phyloP scores from a whole-genome alignment of 2,888 invertebrate genomes.

The Xylocampa areola region DNA sequence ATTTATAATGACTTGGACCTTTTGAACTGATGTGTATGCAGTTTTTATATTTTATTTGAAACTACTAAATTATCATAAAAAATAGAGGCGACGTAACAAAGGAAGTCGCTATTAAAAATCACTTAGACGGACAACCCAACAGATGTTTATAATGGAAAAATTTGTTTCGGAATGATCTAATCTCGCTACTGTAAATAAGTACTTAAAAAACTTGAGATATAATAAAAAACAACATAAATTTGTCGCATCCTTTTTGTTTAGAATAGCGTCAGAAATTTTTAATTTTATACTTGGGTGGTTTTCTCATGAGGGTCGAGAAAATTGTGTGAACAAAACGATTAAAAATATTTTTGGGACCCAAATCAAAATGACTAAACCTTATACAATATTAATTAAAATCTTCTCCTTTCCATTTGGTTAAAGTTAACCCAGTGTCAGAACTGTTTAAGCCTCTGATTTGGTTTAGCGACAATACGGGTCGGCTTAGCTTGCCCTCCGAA shows the following conservation, averaged over 20 bases:
- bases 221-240: conserved; percentile 21
- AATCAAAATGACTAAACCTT: background rate
- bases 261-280: conserved; percentile 23
- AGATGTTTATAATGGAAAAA: conserved; percentile 64
- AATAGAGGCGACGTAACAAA: conserved; percentile 66
- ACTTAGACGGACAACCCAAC: conserved; percentile 67
- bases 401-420: too few species aligned
- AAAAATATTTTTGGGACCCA: conserved; percentile 1
- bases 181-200: conserved; percentile 46
- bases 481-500: too few species aligned
- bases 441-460: too few species aligned
- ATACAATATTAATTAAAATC: background rate
- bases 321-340: conserved; percentile 13
- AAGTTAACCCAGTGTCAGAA: too few species aligned
- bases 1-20: conserved; percentile 55
- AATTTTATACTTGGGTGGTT: conserved; percentile 53
- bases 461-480: too few species aligned
- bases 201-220: conserved; percentile 25
- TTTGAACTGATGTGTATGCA: conserved; percentile 56
- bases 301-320: conserved; percentile 42
- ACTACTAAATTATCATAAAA: conserved; percentile 63
- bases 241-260: conserved; percentile 18
- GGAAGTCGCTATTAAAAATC: conserved; percentile 77
- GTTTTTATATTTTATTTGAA: conserved; percentile 63
- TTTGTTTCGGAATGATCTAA: conserved; percentile 60